These are phyloP conservation scores for Bombus vancouverensis DNA, from an alignment of 1,140 invertebrate species.

Conservation along the genomic window DNA sequence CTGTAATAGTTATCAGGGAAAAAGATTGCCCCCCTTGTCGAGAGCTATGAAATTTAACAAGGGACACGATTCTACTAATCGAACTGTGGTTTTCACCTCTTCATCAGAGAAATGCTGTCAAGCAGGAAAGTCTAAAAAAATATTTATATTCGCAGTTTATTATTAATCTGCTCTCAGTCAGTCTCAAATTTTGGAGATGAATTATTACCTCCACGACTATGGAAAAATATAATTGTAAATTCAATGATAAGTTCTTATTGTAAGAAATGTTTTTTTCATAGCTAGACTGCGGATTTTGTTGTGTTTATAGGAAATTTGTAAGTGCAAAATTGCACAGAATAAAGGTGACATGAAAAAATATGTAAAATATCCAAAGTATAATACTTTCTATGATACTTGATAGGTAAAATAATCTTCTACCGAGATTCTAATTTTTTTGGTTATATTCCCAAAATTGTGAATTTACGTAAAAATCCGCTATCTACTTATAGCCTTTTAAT, in stretches of 20 bases:
- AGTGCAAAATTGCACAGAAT: no score
- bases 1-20: background rate
- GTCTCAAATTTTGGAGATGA: conserved; percentile 1
- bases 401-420: no score
- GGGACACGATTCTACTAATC: background rate
- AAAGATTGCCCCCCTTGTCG: background rate
- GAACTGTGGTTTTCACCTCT: background rate
- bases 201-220: background rate
- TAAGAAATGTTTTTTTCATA: background rate
- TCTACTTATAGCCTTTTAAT: background rate
- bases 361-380: no score
- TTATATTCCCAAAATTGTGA: no score
- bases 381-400: no score
- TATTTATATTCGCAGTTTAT: background rate
- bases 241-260: background rate
- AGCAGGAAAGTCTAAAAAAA: background rate
- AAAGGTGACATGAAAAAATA: no score
- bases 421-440: no score
- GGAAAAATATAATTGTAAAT: conserved; percentile 5
- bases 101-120: background rate
- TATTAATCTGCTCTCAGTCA: background rate
- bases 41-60: background rate
- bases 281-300: no score
- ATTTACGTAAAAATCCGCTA: no score
- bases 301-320: no score